Percentiles rank a stretch among this genome's conserved stretches.
phyloP scores from a whole-genome alignment of 2,888 invertebrate species.

The Pammene fasciana region DNA sequence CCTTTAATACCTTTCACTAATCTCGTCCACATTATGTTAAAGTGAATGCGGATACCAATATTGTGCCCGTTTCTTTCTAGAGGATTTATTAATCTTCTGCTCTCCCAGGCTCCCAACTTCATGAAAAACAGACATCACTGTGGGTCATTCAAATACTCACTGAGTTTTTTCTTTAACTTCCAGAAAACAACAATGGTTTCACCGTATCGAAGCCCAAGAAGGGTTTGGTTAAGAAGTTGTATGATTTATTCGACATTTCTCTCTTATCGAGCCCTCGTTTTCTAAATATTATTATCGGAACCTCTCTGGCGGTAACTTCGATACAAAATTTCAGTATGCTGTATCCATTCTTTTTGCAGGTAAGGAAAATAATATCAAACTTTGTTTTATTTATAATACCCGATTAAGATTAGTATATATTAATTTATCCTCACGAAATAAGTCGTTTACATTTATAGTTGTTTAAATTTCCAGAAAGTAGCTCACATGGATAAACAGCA shows the following conservation, averaged over 20 bases:
- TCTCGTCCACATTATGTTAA: neutral
- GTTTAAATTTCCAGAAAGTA: constrained; percentile 58
- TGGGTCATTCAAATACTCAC: constrained; percentile 1
- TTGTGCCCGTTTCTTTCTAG: neutral
- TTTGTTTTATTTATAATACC: neutral
- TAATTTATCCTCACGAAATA: no score
- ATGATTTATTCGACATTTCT: constrained; percentile 84
- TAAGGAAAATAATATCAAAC: constrained; percentile 47
- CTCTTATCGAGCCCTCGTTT: constrained; percentile 85
- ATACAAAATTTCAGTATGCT: constrained; percentile 88
- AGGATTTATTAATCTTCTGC: constrained; percentile 24
- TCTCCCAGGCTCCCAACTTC: neutral
- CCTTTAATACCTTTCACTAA: neutral
- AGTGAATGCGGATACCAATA: neutral
- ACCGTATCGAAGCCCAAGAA: constrained; percentile 47
- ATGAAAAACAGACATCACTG: constrained; percentile 12
- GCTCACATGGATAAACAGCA: constrained; percentile 74
- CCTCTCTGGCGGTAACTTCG: constrained; percentile 86
- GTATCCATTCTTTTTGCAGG: constrained; percentile 87
- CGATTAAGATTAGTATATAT: no score
- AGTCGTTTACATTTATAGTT: no score
- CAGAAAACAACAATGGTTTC: constrained; percentile 49
- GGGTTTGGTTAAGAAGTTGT: constrained; percentile 60
- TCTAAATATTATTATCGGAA: constrained; percentile 86
- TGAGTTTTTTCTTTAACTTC: constrained; percentile 45